Percentiles rank a stretch among this genome's conserved stretches.
Evolutionary conservation across 2,888 invertebrate species (phyloP).

Genomic region (Drosophila lacicola): DNA sequence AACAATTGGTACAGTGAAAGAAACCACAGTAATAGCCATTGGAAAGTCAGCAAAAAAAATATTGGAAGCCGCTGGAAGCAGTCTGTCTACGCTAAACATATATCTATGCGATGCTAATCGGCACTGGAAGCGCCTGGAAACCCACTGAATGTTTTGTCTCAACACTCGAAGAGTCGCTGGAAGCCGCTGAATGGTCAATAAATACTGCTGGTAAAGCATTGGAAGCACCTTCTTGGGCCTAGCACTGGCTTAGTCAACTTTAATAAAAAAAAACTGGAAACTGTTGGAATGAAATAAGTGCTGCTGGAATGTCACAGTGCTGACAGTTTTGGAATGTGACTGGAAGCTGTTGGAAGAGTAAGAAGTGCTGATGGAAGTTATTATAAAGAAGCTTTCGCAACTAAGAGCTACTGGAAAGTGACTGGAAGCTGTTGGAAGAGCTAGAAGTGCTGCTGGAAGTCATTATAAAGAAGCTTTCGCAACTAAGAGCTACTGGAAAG

Average conservation of each 20-base stretch:
- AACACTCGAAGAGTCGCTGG: background rate
- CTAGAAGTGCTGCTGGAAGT: background rate
- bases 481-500: conserved; percentile 1
- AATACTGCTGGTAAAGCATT: background rate
- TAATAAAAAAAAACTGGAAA: background rate
- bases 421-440: conserved; percentile 6
- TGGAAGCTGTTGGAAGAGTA: background rate
- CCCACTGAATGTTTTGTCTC: background rate
- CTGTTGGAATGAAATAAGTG: background rate
- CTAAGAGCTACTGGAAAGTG: background rate
- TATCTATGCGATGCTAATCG: background rate
- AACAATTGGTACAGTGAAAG: conserved; percentile 19
- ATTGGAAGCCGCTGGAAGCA: conserved; percentile 19
- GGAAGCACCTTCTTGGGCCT: background rate
- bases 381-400: background rate
- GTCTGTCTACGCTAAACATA: background rate
- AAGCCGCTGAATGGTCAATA: background rate
- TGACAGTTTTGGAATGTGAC: background rate
- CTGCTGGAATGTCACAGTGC: background rate
- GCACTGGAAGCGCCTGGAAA: background rate
- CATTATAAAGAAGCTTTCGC: background rate
- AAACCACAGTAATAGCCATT: conserved; percentile 20
- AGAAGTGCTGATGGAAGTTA: background rate
- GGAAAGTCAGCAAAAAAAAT: conserved; percentile 14
- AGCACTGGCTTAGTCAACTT: background rate